A percentile compares a stretch with the other conserved stretches of the same genome.
These are phyloP conservation scores for Danaus melanippus DNA, from an alignment of 1,140 invertebrate species.

Conservation along the genomic window DNA sequence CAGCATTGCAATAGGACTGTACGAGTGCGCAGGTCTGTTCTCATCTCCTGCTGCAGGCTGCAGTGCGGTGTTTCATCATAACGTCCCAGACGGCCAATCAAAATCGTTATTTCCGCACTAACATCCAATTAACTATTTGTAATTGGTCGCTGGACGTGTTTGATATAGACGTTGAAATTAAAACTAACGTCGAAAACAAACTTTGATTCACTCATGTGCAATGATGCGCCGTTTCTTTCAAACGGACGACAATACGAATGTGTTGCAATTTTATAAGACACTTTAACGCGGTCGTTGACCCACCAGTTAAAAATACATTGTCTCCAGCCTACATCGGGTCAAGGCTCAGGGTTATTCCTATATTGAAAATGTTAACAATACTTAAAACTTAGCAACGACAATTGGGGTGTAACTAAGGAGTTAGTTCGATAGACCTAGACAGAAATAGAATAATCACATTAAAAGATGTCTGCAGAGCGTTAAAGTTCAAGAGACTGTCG, in stretches of 20 bases:
- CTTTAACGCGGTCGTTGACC: constrained; percentile 41
- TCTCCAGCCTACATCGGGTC: constrained; percentile 39
- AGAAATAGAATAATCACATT: no score
- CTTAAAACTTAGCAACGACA: no score
- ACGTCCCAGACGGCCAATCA: constrained; percentile 37
- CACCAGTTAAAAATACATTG: constrained; percentile 40
- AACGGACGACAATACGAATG: no score
- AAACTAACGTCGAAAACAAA: no score
- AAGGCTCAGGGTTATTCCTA: constrained; percentile 20
- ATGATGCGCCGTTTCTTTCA: no score
- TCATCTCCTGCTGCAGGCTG: constrained; percentile 6
- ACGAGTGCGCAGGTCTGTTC: constrained; percentile 10
- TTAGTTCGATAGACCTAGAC: no score
- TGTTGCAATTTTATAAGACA: constrained; percentile 14
- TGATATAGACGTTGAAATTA: no score
- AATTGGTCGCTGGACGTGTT: constrained; percentile 13
- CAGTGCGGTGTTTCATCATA: constrained; percentile 12
- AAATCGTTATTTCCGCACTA: constrained; percentile 56
- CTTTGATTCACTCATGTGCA: no score
- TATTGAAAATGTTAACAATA: no score
- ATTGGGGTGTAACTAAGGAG: no score
- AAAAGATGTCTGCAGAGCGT: no score
- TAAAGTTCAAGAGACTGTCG: no score
- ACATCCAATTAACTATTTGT: constrained; percentile 23
- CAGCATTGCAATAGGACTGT: constrained; percentile 21